Base-by-base conservation (phyloP, 2,888 invertebrate species). In the Drepanosiphum platanoidis region DNA sequence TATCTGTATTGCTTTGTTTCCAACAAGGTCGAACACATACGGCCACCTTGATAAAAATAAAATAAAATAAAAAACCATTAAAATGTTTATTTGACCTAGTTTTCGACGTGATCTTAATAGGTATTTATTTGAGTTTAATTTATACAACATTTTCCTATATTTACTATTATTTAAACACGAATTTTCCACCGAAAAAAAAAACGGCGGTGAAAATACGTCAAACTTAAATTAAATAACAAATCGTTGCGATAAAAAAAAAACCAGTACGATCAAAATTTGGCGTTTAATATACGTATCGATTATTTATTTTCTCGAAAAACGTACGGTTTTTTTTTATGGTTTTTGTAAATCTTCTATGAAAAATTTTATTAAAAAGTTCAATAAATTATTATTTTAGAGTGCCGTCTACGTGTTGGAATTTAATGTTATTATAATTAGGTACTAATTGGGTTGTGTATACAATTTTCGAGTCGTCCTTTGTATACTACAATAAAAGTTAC, bases 21-120 rank as follows among this genome's bases (percentile, higher is more conserved):
- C 15, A 2, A 52, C 46, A 52, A 74, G 32, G 74, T 72, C 18
- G 42, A 30, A 71, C 42, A 18, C 42, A 42, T 42, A 72, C n/a
- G 30, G 39, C 71, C 30, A 42, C 72, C 42, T 72, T 72, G 72
- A 72, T 72, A 72, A 71, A 72, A 72, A 72, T 72, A 30, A 72
- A 72, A n/a, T n/a, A n/a, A n/a, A n/a, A n/a, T n/a, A n/a, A 39
- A 72, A 71, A 72, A 42, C 13, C 42, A 72, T 72, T 30, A 42
- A 71, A 72, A 30, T 72, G 18, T 42, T 18, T 72, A 30, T 72
- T 30, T 72, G 72, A 72, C 72, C 72, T 72, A 72, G 30, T 72
- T 72, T 72, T 72, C 27, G 42, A 42, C 42, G 30, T 39, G 27
- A 27, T 61, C 61, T 61, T 27, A 61, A 61, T 61, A 22, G 22